A percentile compares a stretch with the other conserved stretches of the same genome.
Conservation (phyloP, 2,888 invertebrate genomes). For the Phymatocera aterrima region DNA sequence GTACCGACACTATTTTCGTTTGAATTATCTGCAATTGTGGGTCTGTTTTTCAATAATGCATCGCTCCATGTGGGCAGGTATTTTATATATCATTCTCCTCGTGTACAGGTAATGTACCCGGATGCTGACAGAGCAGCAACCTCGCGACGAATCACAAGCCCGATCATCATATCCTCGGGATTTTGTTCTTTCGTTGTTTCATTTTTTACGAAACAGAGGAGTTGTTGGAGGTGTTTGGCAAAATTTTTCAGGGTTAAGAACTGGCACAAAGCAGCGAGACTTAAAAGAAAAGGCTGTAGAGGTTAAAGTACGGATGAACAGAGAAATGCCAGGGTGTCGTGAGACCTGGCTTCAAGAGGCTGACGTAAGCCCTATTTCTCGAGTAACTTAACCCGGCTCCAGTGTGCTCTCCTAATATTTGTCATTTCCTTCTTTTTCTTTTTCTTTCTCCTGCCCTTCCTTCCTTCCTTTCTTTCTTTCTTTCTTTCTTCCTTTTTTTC, state of each 20-base stretch:
- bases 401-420: slow-evolving; percentile 30
- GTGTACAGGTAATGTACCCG: no score
- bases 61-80: background rate
- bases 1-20: slow-evolving; percentile 2
- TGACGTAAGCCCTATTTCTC: background rate
- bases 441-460: background rate
- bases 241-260: slow-evolving; percentile 19
- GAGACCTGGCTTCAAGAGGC: background rate
- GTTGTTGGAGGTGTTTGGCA: background rate
- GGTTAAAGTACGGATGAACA: slow-evolving; percentile 30
- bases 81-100: background rate
- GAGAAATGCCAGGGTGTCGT: slow-evolving; percentile 19
- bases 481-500: background rate
- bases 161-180: background rate
- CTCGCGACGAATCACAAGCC: background rate
- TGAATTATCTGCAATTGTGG: background rate
- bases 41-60: background rate
- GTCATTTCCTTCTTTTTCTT: slow-evolving; percentile 15
- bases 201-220: background rate
- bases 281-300: background rate
- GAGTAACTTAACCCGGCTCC: slow-evolving; percentile 21
- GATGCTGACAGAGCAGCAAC: background rate
- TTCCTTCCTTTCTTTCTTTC: no score
- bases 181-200: background rate
- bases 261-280: background rate